phyloP scores from a whole-genome alignment of 2,113 vertebrate species.

The Cygnus atratus region DNA sequence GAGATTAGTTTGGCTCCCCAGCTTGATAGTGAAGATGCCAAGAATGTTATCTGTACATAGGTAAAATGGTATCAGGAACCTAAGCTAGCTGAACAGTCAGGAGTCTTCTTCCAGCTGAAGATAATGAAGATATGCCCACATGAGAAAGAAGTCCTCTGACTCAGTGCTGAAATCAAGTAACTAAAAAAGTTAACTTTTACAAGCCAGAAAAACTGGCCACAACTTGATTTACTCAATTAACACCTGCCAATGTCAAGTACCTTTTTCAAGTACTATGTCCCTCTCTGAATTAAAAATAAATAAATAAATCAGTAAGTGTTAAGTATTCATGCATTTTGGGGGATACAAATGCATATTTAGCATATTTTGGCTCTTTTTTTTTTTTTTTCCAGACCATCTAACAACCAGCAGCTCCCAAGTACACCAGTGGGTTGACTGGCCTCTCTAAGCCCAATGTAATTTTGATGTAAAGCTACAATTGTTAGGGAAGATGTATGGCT shows the following conservation, averaged over 20 bases:
- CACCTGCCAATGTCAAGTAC: not conserved
- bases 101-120: not conserved
- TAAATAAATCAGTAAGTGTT: not conserved
- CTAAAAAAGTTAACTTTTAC: not conserved
- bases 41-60: not conserved
- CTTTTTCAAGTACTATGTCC: not conserved
- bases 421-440: not conserved
- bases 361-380: not conserved
- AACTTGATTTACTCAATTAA: not conserved
- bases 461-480: not conserved
- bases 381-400: not conserved
- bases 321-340: not conserved
- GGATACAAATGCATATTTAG: not conserved
- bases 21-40: not conserved
- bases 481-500: not conserved
- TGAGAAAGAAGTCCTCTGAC: not conserved
- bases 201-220: not conserved
- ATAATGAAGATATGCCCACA: not conserved
- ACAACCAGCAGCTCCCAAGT: not conserved
- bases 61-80: not conserved
- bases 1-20: not conserved
- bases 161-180: accelerated
- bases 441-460: not conserved
- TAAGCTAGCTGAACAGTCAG: not conserved
- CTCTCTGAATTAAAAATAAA: not conserved